Evolutionary conservation across 2,888 invertebrate species (phyloP), one percentile per base, ranked within the genome.

Genomic region (Uropetala carovei): DNA sequence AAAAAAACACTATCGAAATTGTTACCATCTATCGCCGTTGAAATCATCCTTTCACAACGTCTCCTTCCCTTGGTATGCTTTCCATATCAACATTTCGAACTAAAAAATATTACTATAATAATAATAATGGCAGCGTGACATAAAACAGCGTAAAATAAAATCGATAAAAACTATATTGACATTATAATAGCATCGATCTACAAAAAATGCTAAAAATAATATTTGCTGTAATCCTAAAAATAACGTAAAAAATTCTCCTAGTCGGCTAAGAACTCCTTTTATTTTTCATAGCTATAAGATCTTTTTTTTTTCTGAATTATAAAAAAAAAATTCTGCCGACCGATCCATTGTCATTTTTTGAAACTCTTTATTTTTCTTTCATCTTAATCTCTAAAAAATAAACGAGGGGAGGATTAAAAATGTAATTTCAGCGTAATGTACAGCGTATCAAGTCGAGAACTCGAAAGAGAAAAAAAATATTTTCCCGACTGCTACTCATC

Each of bases 1-100:
- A 68, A n/a, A 58, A 64, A 64, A 89, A 64, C 89, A 43, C 64
- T 30, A 89, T 64, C 30, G 64, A 89, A 89, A 89, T 89, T 89
- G 43, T 8, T 14, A 89, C 89, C 30, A 89, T 89, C 64, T 89
- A 18, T 64, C 11, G 89, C 64, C 43, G 43, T 13, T 64, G 43
- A 43, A 43, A 30, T n/a, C 43, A 43, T 5, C 43, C 1, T 43
- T 5, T 43, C 43, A 43, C 43, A 43, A n/a, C n/a, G 43, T 43
- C 43, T 43, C 43, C 5, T 1, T 43, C 43, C 1, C 1, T 43
- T 43, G 43, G 5, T 43, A 3, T 43, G 43, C 43, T 43, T 43
- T 43, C 43, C 43, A 43, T 9, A 3, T 11, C 4, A 27, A 75
- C 22, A 13, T 75, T 75, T 27, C 75, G 75, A 27, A 13, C 75